Base-by-base conservation (phyloP, 2,888 invertebrate species). In the Nasonovia ribisnigri region DNA sequence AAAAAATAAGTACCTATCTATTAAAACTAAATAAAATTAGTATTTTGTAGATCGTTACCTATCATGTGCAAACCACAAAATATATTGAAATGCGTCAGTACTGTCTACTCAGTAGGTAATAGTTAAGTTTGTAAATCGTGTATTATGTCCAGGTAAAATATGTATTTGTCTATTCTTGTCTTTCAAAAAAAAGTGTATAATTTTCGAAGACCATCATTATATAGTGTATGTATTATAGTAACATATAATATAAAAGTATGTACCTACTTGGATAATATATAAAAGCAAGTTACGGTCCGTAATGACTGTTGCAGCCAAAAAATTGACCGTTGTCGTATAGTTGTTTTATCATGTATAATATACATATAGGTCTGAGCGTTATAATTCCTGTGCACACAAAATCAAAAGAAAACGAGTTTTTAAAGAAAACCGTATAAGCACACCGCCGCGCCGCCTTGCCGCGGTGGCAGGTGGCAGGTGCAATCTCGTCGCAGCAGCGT, bases 351-450 rank as follows among this genome's bases (percentile, higher is more conserved):
- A n/a, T 67, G n/a, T 88, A 88, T 84, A 91, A 91, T 91, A 86
- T 20, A 29, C 13, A 24, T 46, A 29, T 43, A 26, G 26, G 43
- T 26, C 11, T 43, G 57, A 42, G 67, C 84, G 90, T 90, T 90
- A 93, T 90, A 90, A 93, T 93, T 93, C 90, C 86, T 86, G 93
- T 90, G 90, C 90, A 93, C 93, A 93, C 86, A 87, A 93, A 93
- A 93, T 93, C 90, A 86, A 87, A 93, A 90, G 90, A 90, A 93
- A 93, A 93, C 93, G 86, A 90, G 93, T 93, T 93, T 93, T 93
- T 90, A 86, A 93, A 93, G 93, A 90, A 92, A 90, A 93, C 93
- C 93, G 90, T 93, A 93, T 90, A 84, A 60, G 93, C 60, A 90
- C 84, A 36, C 92, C 88, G 86, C 91, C 84, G 43, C 54, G 67